phyloP scores from a whole-genome alignment of 2,888 invertebrate species.

The Noctua janthe region DNA sequence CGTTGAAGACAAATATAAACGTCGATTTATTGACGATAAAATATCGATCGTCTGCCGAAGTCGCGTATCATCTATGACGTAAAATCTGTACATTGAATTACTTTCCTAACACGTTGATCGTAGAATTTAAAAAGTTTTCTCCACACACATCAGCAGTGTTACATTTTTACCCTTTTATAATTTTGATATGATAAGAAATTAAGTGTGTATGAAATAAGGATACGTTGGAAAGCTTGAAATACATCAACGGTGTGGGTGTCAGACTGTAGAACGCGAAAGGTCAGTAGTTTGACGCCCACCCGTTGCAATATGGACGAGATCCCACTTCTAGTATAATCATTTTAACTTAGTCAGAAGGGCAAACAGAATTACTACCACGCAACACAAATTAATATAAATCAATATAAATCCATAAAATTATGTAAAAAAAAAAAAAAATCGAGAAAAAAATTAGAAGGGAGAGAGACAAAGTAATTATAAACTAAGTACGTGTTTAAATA shows the following conservation, averaged over 20 bases:
- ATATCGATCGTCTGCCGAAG: conserved; percentile 43
- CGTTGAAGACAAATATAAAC: background rate
- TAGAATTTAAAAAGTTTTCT: conserved; percentile 17
- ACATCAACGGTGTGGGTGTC: conserved; percentile 19
- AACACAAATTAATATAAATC: background rate
- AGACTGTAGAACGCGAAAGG: background rate
- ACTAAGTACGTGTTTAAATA: conserved; percentile 67
- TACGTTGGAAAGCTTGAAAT: background rate
- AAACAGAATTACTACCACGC: background rate
- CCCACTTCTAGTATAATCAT: background rate
- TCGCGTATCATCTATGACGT: conserved; percentile 23
- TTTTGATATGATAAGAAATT: conserved; percentile 19
- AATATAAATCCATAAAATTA: background rate
- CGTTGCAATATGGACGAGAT: conserved; percentile 8
- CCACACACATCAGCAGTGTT: conserved; percentile 24
- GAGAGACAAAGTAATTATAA: conserved; percentile 60
- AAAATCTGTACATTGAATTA: conserved; percentile 21
- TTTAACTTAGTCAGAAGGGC: background rate
- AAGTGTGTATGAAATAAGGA: conserved; percentile 7
- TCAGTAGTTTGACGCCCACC: conserved; percentile 13
- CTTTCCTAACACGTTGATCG: conserved; percentile 23
- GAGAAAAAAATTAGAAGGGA: conserved; percentile 25
- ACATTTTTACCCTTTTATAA: conserved; percentile 16
- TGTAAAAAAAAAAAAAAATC: background rate
- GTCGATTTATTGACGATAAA: background rate